Evolutionary conservation across 2,113 vertebrate species (phyloP).

Genomic region (Lontra canadensis): DNA sequence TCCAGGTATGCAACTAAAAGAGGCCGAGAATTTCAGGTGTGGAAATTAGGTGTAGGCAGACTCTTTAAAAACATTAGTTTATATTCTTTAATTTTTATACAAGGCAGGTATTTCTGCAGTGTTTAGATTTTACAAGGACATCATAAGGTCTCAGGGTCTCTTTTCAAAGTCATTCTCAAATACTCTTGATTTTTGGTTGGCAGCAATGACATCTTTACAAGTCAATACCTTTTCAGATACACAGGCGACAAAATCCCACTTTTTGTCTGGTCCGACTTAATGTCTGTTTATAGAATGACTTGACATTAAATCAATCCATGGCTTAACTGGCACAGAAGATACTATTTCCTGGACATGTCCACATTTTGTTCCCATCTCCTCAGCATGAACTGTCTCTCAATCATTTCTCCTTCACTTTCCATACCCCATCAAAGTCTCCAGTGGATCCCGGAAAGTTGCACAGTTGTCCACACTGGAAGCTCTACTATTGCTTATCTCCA

Average conservation of each 20-base stretch:
- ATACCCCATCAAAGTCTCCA: background rate
- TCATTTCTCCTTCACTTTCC: fast-evolving
- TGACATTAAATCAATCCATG: background rate
- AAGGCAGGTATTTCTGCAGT: background rate
- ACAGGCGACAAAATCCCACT: background rate
- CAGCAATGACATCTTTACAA: background rate
- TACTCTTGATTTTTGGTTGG: background rate
- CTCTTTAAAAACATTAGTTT: background rate
- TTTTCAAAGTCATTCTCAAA: background rate
- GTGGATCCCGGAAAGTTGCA: no score
- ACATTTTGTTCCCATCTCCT: background rate
- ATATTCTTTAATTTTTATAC: background rate
- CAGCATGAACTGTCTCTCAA: background rate
- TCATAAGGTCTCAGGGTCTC: background rate
- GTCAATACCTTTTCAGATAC: background rate
- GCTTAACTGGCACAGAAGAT: background rate
- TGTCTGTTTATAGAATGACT: background rate
- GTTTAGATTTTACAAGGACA: background rate
- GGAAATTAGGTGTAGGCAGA: background rate
- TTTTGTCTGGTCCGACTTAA: background rate
- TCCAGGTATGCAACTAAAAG: background rate
- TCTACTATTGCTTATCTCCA: background rate
- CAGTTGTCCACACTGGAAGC: background rate
- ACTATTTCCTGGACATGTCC: background rate
- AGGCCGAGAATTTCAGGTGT: background rate